Evolutionary conservation across 2,888 invertebrate genomes (phyloP).

Genomic region (Coremacera marginata): DNA sequence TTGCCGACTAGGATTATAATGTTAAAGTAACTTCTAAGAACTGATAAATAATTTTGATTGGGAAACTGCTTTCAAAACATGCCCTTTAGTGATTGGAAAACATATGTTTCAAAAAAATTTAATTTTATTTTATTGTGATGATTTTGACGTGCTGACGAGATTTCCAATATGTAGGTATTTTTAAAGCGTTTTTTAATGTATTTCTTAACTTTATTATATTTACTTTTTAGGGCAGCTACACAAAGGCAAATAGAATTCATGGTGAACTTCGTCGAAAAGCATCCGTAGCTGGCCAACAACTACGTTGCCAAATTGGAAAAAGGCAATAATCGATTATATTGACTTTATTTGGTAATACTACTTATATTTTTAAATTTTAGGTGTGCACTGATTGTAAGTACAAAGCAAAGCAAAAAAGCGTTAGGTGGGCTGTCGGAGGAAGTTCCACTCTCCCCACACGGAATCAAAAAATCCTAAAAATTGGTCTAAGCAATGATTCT

Average conservation of each 20-base stretch:
- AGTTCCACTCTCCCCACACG: background rate
- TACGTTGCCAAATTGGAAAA: background rate
- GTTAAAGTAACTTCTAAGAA: no score
- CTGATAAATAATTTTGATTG: no score
- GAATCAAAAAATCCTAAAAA: no score
- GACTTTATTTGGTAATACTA: no score
- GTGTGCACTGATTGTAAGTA: no score
- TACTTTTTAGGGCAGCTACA: background rate
- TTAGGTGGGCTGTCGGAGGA: background rate
- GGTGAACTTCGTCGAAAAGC: background rate
- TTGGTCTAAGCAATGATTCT: no score
- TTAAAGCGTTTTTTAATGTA: background rate
- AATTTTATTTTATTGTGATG: conserved; percentile 17
- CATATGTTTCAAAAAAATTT: background rate
- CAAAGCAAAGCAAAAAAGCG: no score
- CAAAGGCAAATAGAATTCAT: background rate
- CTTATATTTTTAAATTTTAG: no score
- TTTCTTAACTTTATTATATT: background rate
- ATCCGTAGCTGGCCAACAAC: background rate
- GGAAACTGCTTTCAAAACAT: no score
- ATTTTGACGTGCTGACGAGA: background rate
- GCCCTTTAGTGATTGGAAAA: conserved; percentile 4
- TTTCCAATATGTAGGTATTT: background rate
- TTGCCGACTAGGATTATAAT: no score
- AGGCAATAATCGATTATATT: no score